These are phyloP conservation scores for Tenodera sinensis DNA, from an alignment of 2,888 invertebrate species.

Conservation along the genomic window DNA sequence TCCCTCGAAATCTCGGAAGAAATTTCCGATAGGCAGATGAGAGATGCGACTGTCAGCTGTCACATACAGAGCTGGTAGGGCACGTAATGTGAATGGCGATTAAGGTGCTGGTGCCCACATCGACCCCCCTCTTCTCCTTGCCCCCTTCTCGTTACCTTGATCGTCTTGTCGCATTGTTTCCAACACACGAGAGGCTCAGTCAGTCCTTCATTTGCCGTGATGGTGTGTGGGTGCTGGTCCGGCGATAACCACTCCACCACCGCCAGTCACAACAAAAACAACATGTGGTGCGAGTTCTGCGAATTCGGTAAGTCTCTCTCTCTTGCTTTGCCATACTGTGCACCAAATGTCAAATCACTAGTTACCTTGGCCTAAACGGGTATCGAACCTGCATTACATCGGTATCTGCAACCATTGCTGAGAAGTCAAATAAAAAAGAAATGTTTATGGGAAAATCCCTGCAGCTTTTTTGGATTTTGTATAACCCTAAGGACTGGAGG, in stretches of 20 bases:
- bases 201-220: not conserved
- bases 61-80: not conserved
- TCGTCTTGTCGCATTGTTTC: not conserved
- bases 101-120: not conserved
- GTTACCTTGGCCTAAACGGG: too few species aligned
- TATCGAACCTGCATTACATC: too few species aligned
- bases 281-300: slow-evolving; percentile 11
- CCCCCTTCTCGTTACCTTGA: not conserved
- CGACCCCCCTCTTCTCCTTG: not conserved
- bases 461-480: too few species aligned
- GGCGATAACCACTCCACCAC: not conserved
- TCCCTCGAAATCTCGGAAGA: too few species aligned
- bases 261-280: not conserved
- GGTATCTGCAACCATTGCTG: too few species aligned
- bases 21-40: too few species aligned
- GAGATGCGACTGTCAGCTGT: not conserved
- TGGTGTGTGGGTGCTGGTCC: not conserved
- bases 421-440: too few species aligned
- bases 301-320: not conserved
- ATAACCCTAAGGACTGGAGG: too few species aligned
- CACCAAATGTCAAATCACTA: too few species aligned
- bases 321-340: not conserved
- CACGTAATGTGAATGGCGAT: not conserved
- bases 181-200: not conserved
- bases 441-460: too few species aligned